Base-by-base conservation (phyloP, 1,140 invertebrate species). In the Brachionus rubens region DNA sequence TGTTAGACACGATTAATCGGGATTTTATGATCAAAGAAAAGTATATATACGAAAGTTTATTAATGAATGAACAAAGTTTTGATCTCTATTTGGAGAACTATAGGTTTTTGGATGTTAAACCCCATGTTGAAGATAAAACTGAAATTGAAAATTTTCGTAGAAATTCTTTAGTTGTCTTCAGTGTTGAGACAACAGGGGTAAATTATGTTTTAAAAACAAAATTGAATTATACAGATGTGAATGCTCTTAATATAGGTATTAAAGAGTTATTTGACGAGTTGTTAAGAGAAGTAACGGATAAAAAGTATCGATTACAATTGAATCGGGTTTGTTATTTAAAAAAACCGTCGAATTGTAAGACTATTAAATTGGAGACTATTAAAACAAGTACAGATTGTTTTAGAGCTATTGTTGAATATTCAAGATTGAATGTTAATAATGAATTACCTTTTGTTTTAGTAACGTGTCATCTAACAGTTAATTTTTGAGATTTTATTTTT, bases 371-470 rank as follows among this genome's bases (percentile, higher is more conserved):
- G 14, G 59, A 65, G 19, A 41, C 10, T 43, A 65, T 65, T 43
- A 65, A 65, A 24, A 43, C 59, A 26, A 65, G 59, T 12, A 65
- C 40, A 7, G 59, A 65, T 21, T 65, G 59, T 43, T 65, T 65
- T 43, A 43, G 59, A 6, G 59, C 59, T 14, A 65, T 65, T 41
- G 59, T 65, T 19, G 59, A 65, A 65, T 65, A 65, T 43, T 43
- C 36, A 21, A 41, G 30, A 21, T 3, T 19, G 14, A 65, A 65
- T 65, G 10, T 14, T 2, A 41, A 28, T n/a, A 41, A 65, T 19
- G 59, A 65, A n/a, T 43, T 65, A 10, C 59, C 59, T 5, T 65
- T 65, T 65, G 59, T 65, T 41, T 65, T 65, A 21, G 24, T 65
- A 43, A 65, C 59, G 41, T 65, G 33, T 6, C 33, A 65, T 65